Evolutionary conservation across 2,113 vertebrate species (phyloP).

Genomic region (Puffinus mauretanicus): DNA sequence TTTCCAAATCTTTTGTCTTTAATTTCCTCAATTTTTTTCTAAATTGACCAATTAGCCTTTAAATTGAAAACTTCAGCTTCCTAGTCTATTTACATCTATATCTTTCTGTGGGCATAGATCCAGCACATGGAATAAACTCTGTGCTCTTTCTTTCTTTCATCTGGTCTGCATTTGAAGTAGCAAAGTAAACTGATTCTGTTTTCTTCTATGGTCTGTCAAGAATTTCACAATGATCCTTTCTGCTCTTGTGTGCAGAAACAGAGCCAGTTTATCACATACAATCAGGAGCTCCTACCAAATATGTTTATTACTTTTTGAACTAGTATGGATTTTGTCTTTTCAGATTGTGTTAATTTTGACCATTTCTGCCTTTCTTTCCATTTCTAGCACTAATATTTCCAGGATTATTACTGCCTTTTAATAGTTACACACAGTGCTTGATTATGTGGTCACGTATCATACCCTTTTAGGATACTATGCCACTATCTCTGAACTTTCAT

Average conservation of each 20-base stretch:
- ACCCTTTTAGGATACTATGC: not conserved
- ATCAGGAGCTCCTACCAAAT: not conserved
- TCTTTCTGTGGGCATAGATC: not conserved
- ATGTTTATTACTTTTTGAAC: not conserved
- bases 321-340: not conserved
- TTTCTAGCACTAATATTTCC: not conserved
- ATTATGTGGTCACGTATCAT: not conserved
- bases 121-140: not conserved
- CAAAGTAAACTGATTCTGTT: not conserved
- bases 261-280: not conserved
- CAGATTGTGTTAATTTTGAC: not conserved
- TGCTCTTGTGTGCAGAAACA: not conserved
- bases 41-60: not conserved
- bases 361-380: not conserved
- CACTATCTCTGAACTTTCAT: not conserved
- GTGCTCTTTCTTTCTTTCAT: not conserved
- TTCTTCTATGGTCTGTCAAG: not conserved
- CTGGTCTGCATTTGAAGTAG: not conserved
- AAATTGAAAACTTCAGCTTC: not conserved
- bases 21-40: not conserved
- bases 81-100: not conserved
- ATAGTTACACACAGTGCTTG: not conserved
- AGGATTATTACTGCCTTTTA: not conserved
- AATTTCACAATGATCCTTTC: not conserved
- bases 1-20: not conserved